These are phyloP conservation scores for Galeopterus variegatus DNA, from an alignment of 2,113 vertebrate species.

Conservation along the genomic window DNA sequence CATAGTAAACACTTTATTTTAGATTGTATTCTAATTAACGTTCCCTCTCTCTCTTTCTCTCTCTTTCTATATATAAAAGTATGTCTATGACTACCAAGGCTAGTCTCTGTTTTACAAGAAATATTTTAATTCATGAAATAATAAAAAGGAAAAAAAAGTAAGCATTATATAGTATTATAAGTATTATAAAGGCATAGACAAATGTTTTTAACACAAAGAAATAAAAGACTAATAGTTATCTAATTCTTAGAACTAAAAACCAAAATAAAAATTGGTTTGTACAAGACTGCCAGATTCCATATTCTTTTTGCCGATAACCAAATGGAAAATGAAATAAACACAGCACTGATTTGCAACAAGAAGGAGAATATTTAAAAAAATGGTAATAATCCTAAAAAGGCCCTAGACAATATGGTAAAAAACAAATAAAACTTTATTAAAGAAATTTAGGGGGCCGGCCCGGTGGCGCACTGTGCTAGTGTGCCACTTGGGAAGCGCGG, in stretches of 20 bases:
- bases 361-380: conserved; percentile 9
- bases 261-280: not conserved
- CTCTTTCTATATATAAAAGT: too few relatives aligned
- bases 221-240: not conserved
- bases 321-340: not conserved
- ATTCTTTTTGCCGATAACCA: not conserved
- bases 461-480: too few relatives aligned
- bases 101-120: not conserved
- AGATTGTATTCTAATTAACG: not conserved
- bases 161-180: not conserved
- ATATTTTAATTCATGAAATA: not conserved
- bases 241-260: not conserved
- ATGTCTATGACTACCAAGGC: not conserved
- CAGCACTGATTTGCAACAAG: not conserved
- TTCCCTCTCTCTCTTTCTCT: not conserved
- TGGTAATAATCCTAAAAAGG: not conserved
- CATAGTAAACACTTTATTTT: not conserved
- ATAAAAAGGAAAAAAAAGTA: not conserved
- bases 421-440: not conserved
- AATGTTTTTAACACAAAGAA: not conserved
- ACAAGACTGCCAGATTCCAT: not conserved
- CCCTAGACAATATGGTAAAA: not conserved
- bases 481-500: too few relatives aligned
- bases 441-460: not conserved
- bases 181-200: not conserved